Base-by-base conservation (phyloP, 64 coral and sea anemone genomes). In the Montipora sp. region DNA sequence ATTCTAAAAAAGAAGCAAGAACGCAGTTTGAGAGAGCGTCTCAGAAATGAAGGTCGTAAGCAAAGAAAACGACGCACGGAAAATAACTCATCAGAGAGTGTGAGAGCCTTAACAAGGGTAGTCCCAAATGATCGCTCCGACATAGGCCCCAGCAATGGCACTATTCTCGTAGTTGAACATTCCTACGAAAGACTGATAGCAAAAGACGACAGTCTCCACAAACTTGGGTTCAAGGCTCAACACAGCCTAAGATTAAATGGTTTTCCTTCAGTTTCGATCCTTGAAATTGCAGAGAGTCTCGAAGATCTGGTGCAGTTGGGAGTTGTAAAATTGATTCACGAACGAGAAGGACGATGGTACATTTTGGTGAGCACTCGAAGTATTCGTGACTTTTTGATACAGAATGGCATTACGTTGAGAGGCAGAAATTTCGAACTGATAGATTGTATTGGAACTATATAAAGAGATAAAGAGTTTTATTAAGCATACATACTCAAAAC, bases 171-270 rank as follows among this genome's bases (percentile, higher is more conserved):
- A 51, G 58, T 94, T 19, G 92, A 96, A 51, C 92, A 96, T 72
- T 47, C 75, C 6, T 81, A 94, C 22, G 83, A 81, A 58, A 75
- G 27, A 16, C 47, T 5, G 7, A 80, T 48, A 10, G 13, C 15
- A 27, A 63, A 83, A 47, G 92, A 96, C 45, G 57, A 10, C 16
- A 90, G 67, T 59, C 45, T 96, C 0, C 65, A 91, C 71, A 88
- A 93, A 60, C 75, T 96, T 61, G 92, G 95, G 51, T 96, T 96
- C 66, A 70, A 63, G 21, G 61, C 85, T 47, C 89, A 96, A 51
- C 80, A 93, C 18, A 7, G 47, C 10, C 48, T 12, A 50, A 36
- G 82, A 12, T 16, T 12, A 23, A 87, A 77, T 45, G 79, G 77
- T 53, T 93, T 93, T 77, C 91, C 91, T 11, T 59, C 70, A 14